These are phyloP conservation scores for Melanogrammus aeglefinus DNA, from an alignment of 2,797 vertebrate species.

Conservation along the genomic window DNA sequence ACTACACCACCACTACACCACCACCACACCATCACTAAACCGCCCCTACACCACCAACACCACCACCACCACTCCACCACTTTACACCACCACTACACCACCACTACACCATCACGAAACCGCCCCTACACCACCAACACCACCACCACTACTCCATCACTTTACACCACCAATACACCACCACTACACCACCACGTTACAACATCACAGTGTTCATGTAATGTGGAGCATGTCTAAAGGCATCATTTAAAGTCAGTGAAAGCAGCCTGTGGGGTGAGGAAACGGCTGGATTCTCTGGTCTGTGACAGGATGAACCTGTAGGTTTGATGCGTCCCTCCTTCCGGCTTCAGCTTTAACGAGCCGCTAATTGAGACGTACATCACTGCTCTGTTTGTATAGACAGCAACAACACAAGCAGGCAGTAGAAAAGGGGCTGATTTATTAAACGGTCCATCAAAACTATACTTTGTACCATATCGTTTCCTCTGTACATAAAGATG, in stretches of 20 bases:
- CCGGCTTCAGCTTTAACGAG: conserved; percentile 36
- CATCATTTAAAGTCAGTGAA: background rate
- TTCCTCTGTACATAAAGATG: background rate
- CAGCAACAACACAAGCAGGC: conserved; percentile 14
- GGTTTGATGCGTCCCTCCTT: conserved; percentile 23
- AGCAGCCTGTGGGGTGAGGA: too few relatives aligned
- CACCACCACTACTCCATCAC: too few relatives aligned
- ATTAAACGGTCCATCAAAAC: background rate
- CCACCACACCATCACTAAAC: too few relatives aligned
- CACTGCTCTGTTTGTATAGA: background rate
- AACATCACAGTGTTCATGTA: background rate
- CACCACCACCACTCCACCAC: too few relatives aligned
- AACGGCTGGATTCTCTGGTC: background rate
- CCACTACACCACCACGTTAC: background rate
- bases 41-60: too few relatives aligned
- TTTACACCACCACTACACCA: too few relatives aligned
- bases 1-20: too few relatives aligned
- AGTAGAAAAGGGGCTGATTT: background rate
- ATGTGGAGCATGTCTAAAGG: background rate
- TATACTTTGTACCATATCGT: background rate
- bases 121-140: too few relatives aligned
- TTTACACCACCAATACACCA: too few relatives aligned
- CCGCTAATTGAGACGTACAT: conserved; percentile 44
- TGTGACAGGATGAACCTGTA: background rate
- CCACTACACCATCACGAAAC: too few relatives aligned